These are phyloP conservation scores for Leucopternis melanops DNA, from an alignment of 2,113 vertebrate genomes.

Conservation along the genomic window DNA sequence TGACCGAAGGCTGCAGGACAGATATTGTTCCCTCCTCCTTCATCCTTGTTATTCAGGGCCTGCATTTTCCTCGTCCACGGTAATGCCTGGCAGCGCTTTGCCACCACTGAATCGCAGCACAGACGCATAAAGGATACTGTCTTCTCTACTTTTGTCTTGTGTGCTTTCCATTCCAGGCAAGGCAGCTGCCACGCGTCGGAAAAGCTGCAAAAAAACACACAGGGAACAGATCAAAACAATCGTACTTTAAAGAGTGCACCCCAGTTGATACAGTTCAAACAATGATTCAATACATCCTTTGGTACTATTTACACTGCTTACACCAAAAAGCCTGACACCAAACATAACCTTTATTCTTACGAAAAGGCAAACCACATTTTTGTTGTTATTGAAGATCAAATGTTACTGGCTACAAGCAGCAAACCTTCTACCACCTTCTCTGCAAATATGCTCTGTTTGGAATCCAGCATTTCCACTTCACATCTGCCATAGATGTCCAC, in stretches of 20 bases:
- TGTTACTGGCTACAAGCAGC: not conserved
- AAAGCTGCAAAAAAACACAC: constrained; percentile 79
- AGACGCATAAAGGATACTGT: constrained; percentile 90
- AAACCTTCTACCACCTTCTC: not conserved
- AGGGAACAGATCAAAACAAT: not conserved
- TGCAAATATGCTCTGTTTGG: not conserved
- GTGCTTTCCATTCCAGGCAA: constrained; percentile 98
- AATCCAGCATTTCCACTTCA: not conserved
- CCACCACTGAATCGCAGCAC: not conserved
- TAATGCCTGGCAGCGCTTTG: not conserved
- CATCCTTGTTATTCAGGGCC: not conserved
- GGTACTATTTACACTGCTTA: not conserved
- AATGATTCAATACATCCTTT: not conserved
- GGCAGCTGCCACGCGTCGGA: constrained; percentile 96
- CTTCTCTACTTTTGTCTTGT: constrained; percentile 98
- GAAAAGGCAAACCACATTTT: not conserved
- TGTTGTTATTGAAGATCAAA: not conserved
- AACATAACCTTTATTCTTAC: not conserved
- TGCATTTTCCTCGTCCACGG: not conserved
- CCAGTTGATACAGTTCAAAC: not conserved
- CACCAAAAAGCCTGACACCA: constrained; percentile 20
- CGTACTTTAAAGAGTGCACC: not conserved
- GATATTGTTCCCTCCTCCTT: not conserved
- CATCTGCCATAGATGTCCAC: not conserved
- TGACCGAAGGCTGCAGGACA: not conserved